A percentile compares a stretch with the other conserved stretches of the same genome.
Evolutionary conservation across 2,113 vertebrate species (phyloP).

Genomic region (Lipotes vexillifer): DNA sequence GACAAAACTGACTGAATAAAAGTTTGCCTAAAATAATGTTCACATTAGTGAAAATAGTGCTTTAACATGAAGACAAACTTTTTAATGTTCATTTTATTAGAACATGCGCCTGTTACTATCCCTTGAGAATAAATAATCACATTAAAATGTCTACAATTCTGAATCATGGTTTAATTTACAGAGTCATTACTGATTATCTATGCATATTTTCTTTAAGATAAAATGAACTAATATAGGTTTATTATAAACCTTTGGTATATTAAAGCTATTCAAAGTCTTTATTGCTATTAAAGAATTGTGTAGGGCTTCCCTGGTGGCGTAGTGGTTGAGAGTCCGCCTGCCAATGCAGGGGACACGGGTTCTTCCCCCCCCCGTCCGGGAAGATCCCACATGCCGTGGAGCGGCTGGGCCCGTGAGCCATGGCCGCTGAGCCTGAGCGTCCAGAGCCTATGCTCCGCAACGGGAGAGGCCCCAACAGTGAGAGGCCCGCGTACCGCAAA

Average conservation of each 20-base stretch:
- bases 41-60: not conserved
- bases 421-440: no score
- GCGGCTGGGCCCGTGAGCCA: no score
- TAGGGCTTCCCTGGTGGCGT: not conserved
- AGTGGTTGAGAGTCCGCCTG: no score
- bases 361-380: no score
- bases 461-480: no score
- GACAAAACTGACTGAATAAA: conserved; percentile 4
- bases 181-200: conserved; percentile 20
- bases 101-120: conserved; percentile 30
- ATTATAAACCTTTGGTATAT: conserved; percentile 34
- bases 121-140: conserved; percentile 47
- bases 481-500: no score
- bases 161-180: conserved; percentile 62
- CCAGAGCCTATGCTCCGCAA: no score
- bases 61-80: conserved; percentile 10
- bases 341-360: no score
- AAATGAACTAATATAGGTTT: conserved; percentile 49
- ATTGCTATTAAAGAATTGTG: not conserved
- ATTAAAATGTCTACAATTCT: conserved; percentile 52
- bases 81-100: conserved; percentile 26
- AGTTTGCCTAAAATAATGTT: conserved; percentile 37
- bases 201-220: conserved; percentile 53
- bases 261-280: not conserved
- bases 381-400: no score